These are phyloP conservation scores for Osedax frankpressi DNA, from an alignment of 2,888 invertebrate species.

Conservation along the genomic window DNA sequence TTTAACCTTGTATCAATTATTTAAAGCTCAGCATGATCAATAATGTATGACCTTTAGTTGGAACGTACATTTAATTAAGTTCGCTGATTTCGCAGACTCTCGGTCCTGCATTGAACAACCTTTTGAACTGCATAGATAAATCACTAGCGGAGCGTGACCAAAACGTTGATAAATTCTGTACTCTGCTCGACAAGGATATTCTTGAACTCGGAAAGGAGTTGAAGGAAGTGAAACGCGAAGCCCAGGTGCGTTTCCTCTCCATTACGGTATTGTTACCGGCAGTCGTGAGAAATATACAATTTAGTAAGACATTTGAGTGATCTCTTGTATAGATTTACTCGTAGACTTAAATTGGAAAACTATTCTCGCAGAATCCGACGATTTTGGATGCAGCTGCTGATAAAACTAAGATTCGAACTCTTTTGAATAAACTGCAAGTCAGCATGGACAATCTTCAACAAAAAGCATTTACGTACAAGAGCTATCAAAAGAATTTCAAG, in stretches of 20 bases:
- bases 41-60: no score
- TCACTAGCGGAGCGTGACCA: constrained; percentile 58
- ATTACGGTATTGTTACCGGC: no score
- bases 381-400: constrained; percentile 62
- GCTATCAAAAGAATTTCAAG: constrained; percentile 72
- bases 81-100: constrained; percentile 34
- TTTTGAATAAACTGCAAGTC: constrained; percentile 56
- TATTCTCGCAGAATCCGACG: constrained; percentile 57
- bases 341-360: no score
- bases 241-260: no score
- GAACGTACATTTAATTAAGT: no score
- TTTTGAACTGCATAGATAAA: constrained; percentile 60
- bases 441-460: constrained; percentile 56
- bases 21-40: no score
- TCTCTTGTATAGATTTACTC: no score
- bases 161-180: constrained; percentile 60
- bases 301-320: no score
- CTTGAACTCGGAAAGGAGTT: constrained; percentile 60
- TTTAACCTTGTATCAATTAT: no score
- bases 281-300: no score
- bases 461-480: constrained; percentile 62
- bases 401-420: constrained; percentile 53
- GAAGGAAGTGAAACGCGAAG: constrained; percentile 60
- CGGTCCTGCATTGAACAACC: constrained; percentile 40
- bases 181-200: constrained; percentile 66